A percentile compares a stretch with the other conserved stretches of the same genome.
Conservation (phyloP, 2,113 vertebrate species). For the Gobiocypris rarus region DNA sequence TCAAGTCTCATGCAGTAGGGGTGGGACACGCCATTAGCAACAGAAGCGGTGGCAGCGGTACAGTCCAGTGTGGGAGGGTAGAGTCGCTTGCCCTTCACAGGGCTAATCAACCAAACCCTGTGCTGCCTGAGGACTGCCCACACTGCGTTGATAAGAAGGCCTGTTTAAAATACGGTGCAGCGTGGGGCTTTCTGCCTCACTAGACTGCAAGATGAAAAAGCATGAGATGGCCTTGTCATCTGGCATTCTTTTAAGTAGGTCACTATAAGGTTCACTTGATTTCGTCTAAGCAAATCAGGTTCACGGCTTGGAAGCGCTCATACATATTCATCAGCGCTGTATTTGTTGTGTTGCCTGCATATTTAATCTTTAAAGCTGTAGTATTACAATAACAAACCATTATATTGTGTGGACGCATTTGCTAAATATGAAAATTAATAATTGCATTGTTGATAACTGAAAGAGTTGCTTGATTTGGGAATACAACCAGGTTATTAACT, state of each 20-base stretch:
- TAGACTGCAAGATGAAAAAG: constrained; percentile 57
- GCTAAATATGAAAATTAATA: constrained; percentile 52
- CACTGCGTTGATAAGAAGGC: constrained; percentile 59
- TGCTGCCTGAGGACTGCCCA: constrained; percentile 57
- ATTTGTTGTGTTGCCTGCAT: constrained; percentile 45
- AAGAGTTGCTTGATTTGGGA: constrained; percentile 62
- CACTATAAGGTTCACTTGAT: constrained; percentile 73
- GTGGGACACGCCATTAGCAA: neutral
- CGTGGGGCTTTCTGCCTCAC: constrained; percentile 67
- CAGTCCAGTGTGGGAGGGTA: constrained; percentile 58
- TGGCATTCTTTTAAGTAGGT: constrained; percentile 74
- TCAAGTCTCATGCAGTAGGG: neutral
- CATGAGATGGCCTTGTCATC: constrained; percentile 63
- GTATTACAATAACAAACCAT: constrained; percentile 50
- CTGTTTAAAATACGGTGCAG: constrained; percentile 56
- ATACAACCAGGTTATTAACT: constrained; percentile 51
- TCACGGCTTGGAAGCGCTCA: constrained; percentile 64
- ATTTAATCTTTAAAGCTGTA: constrained; percentile 49
- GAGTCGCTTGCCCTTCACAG: constrained; percentile 62
- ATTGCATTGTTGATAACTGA: constrained; percentile 64
- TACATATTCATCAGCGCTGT: constrained; percentile 72
- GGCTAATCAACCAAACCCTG: constrained; percentile 63
- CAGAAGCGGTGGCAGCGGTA: neutral
- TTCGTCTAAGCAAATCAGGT: constrained; percentile 66
- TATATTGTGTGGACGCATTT: constrained; percentile 63